Base-by-base conservation (phyloP, 2,888 invertebrate species). In the Tricholauxania praeusta region DNA sequence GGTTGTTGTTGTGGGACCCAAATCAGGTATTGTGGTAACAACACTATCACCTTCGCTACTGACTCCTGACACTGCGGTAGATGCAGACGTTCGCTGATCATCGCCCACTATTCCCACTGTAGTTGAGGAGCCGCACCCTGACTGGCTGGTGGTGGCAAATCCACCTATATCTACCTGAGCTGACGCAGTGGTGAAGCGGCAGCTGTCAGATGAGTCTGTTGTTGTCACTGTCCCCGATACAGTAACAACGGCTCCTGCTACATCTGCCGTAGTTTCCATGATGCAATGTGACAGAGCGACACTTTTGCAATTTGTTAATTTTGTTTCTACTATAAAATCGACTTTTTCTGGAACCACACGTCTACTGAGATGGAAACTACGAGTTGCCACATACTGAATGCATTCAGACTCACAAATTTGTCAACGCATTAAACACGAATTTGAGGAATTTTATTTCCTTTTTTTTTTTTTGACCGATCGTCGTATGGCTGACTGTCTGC, bases 321-420 rank as follows among this genome's bases (percentile, higher is more conserved):
- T 64, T 75, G 72, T 71, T 74, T 67, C 69, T 79, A 79, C 80
- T 81, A 82, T 81, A 81, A 82, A 80, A 78, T 60, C 60, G 72
- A 66, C 55, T 73, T 75, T 17, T 67, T 68, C 74, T 64, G 32
- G 51, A 60, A 69, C 60, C 15, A 17, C 39, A 39, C 17, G 17
- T 53, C 53, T 19, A 53, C 19, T 7, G 47, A 10, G 12, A 49
- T 22, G n/a, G 49, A 12, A 47, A 15, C 62, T 63, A 15, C 12
- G 22, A 12, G 52, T 6, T 53, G 32, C 52, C 22, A 15, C 52
- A 63, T 70, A 28, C 49, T 39, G 49, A 22, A 48, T 15, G 63
- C 70, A 53, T 39, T 8, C 15, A 19, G 28, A 17, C n/a, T 8
- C 8, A 17, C 3, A n/a, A 59, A 49, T 52, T 22, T 51, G 12